Evolutionary conservation across 2,113 vertebrate species (phyloP), one percentile per base, ranked within the genome.

Genomic region (Ramphastos sulfuratus): DNA sequence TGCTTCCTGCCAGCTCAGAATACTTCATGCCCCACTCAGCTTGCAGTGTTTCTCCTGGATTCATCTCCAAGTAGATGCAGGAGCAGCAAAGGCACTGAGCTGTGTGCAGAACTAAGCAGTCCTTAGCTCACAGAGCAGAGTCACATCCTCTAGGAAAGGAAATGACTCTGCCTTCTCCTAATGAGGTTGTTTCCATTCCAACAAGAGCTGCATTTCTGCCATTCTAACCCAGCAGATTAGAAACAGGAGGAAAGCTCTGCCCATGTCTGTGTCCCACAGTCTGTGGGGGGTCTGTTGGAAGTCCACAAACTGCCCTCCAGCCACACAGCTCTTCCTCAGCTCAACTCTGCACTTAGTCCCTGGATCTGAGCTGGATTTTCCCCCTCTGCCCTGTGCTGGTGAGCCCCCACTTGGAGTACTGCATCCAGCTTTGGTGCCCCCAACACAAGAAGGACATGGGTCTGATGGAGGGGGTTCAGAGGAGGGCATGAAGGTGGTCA

Each of bases 1-100:
- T 15, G 50, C 90, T 87, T 87, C 90, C 86, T 85, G 39, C 92
- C 33, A 31, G 54, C 59, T 79, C 75, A 5, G 59, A 87, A 44
- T 63, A 61, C 64, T n/a, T 64, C 52, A 4, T 63, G 80, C 44
- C 78, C 52, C 30, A 6, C 31, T 13, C 52, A 14, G 27, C 27
- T 65, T 77, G 81, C 70, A 35, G 16, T 44, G 33, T 5, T 60
- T 9, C 84, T 28, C 5, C 37, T 75, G 81, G 16, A 7, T 82
- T 82, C 82, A 2, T 30, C 84, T 64, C 56, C 21, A 4, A 37
- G 71, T 2, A 21, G 37, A 1, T 8, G 6, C 4, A 25, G 37
- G 20, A 65, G 23, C 7, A 33, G 61, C 33, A n/a, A 60, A 81
- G 42, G 69, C 72, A 30, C 64, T 55, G 8, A 2, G 3, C 10